phyloP scores from a whole-genome alignment of 2,797 vertebrate genomes.

The Pantherophis vulpinus region DNA sequence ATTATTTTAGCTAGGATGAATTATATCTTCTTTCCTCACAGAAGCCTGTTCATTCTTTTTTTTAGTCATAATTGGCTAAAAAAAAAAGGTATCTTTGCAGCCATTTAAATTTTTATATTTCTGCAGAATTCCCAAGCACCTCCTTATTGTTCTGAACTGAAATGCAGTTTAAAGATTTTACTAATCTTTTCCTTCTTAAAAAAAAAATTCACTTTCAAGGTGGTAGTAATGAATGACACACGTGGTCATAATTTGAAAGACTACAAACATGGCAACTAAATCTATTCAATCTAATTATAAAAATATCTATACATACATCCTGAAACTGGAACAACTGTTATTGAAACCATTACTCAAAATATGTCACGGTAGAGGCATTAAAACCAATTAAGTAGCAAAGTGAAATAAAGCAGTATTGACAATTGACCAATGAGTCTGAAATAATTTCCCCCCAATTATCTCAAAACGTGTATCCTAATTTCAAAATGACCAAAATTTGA shows the following conservation, averaged over 20 bases:
- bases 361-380: background rate
- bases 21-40: background rate
- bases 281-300: background rate
- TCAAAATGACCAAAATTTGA: constrained; percentile 72
- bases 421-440: background rate
- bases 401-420: background rate
- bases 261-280: background rate
- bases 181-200: background rate
- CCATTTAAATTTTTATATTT: background rate
- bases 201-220: background rate
- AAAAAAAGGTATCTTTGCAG: background rate
- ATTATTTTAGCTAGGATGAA: background rate
- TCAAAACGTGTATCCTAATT: constrained; percentile 12
- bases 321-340: background rate
- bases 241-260: background rate
- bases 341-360: background rate
- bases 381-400: constrained; percentile 10
- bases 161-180: background rate
- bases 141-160: background rate
- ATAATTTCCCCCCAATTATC: background rate
- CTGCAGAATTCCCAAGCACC: background rate
- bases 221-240: background rate
- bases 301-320: background rate
- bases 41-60: background rate
- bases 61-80: background rate